A percentile compares a stretch with the other conserved stretches of the same genome.
These are phyloP conservation scores for Agrypnus murinus DNA, from an alignment of 2,888 invertebrate species.

Conservation along the genomic window DNA sequence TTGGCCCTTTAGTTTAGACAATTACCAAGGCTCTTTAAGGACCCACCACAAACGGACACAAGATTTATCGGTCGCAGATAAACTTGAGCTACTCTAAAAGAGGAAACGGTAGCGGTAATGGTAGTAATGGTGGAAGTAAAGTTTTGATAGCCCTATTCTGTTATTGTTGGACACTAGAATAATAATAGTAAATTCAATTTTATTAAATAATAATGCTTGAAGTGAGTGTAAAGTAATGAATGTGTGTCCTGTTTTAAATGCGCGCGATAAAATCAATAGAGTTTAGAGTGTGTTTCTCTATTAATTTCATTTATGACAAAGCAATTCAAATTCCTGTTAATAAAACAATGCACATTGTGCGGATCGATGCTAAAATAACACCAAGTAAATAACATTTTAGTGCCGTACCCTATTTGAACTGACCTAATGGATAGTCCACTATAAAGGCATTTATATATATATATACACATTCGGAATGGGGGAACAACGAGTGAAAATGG, in stretches of 20 bases:
- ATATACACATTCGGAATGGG: constrained; percentile 43
- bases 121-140: neutral
- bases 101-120: constrained; percentile 10
- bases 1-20: constrained; percentile 54
- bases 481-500: constrained; percentile 49
- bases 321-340: constrained; percentile 65
- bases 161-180: too few species aligned
- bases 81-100: constrained; percentile 26
- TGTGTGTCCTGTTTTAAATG: constrained; percentile 2
- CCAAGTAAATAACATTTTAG: constrained; percentile 65
- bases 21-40: constrained; percentile 55
- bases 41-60: constrained; percentile 37
- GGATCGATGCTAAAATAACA: constrained; percentile 64
- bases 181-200: too few species aligned
- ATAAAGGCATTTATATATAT: constrained; percentile 47
- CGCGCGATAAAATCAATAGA: constrained; percentile 63
- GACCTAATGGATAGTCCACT: constrained; percentile 52
- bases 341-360: constrained; percentile 66
- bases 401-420: constrained; percentile 59
- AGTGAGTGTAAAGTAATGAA: constrained; percentile 12
- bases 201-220: too few species aligned
- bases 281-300: constrained; percentile 63
- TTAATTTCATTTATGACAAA: constrained; percentile 67
- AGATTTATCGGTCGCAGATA: constrained; percentile 43
- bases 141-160: constrained; percentile 18